These are phyloP conservation scores for Caenorhabditis zanzibari DNA, from an alignment of 2,888 invertebrate genomes.

Conservation along the genomic window DNA sequence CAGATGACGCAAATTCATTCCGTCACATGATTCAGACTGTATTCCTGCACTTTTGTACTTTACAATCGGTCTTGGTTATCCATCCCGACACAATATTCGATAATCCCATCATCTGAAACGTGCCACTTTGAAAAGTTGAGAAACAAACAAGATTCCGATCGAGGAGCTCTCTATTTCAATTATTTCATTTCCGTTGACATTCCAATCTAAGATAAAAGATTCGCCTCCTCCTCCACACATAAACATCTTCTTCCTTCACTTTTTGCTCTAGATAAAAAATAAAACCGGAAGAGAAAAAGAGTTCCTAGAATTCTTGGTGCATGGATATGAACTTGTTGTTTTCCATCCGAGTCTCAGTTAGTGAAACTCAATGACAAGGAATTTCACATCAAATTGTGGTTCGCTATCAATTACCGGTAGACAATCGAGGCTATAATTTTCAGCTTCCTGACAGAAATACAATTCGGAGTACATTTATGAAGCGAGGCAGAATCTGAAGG, in stretches of 20 bases:
- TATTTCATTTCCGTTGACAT: constrained; percentile 48
- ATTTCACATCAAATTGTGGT: constrained; percentile 22
- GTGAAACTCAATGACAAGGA: constrained; percentile 19
- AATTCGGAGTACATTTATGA: constrained; percentile 33
- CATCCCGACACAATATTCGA: not conserved
- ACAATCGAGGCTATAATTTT: not conserved
- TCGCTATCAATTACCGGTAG: constrained; percentile 11
- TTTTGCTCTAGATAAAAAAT: constrained; percentile 8
- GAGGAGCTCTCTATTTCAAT: constrained; percentile 9
- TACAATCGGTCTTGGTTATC: not conserved
- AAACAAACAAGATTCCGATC: constrained; percentile 35
- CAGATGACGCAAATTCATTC: constrained; percentile 3
- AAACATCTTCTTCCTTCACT: constrained; percentile 32
- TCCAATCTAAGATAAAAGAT: constrained; percentile 40
- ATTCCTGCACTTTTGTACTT: constrained; percentile 8
- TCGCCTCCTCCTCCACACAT: constrained; percentile 20
- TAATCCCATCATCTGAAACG: constrained; percentile 23
- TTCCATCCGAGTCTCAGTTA: not conserved
- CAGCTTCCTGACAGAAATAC: constrained; percentile 20
- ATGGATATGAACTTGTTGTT: constrained; percentile 16
- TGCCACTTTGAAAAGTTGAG: constrained; percentile 1
- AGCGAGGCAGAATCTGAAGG: constrained; percentile 1
- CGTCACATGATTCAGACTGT: constrained; percentile 10
- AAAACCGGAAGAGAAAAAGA: constrained; percentile 12
- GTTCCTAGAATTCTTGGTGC: constrained; percentile 15